Conservation (phyloP, 92 coral and sea anemone species). For the Zoanthus sociatus region DNA sequence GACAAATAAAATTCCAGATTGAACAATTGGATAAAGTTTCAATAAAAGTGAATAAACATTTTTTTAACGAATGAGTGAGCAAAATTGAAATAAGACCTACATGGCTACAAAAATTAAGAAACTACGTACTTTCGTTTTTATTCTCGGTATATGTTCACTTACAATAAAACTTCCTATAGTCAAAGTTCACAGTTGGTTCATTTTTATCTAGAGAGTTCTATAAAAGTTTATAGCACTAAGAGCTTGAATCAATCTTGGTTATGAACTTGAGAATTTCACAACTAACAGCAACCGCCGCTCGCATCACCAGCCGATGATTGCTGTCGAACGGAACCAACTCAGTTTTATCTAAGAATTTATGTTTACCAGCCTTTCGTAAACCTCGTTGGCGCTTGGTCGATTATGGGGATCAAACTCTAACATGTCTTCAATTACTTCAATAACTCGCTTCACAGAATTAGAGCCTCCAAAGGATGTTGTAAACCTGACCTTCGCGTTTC, state of each 20-base stretch:
- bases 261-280: background rate
- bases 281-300: background rate
- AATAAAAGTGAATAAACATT: too few relatives aligned
- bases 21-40: too few relatives aligned
- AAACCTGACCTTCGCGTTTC: constrained; percentile 25
- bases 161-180: too few relatives aligned
- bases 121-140: too few relatives aligned
- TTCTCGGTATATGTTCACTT: too few relatives aligned
- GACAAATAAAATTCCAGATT: too few relatives aligned
- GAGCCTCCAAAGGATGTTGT: constrained; percentile 29
- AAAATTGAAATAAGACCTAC: too few relatives aligned
- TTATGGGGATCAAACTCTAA: constrained; percentile 40
- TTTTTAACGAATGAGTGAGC: too few relatives aligned
- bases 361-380: constrained; percentile 43
- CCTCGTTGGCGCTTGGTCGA: constrained; percentile 64
- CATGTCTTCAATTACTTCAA: constrained; percentile 58
- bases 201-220: too few relatives aligned
- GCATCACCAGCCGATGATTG: background rate
- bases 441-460: constrained; percentile 41
- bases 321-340: background rate
- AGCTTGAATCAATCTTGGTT: background rate
- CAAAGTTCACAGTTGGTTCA: too few relatives aligned
- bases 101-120: too few relatives aligned
- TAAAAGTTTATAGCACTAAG: too few relatives aligned
- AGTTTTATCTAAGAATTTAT: background rate